Conservation (phyloP, 2,113 vertebrate genomes). For the Oncorhynchus masou region DNA sequence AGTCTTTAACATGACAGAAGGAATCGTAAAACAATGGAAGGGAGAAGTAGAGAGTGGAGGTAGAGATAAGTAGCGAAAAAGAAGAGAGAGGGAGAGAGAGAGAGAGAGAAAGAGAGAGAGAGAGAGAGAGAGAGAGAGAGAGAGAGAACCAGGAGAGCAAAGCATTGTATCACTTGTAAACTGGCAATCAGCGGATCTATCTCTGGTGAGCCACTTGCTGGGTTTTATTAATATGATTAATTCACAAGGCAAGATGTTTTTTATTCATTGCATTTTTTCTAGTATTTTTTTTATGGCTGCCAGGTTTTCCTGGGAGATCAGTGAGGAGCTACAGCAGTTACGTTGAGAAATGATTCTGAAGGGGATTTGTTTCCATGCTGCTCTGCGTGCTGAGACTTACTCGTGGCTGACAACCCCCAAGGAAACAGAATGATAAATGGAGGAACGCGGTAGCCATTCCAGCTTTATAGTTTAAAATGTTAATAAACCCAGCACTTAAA, state of each 20-base stretch:
- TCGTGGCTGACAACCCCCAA: background rate
- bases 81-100: background rate
- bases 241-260: slow-evolving; percentile 23
- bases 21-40: background rate
- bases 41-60: background rate
- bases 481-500: slow-evolving; percentile 24
- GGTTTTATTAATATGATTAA: slow-evolving; percentile 41
- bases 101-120: slow-evolving; percentile 24
- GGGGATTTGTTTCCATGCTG: slow-evolving; percentile 17
- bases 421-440: slow-evolving; percentile 23
- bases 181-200: slow-evolving; percentile 15
- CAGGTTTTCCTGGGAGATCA: background rate
- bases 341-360: slow-evolving; percentile 27
- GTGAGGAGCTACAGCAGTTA: background rate
- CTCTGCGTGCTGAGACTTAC: slow-evolving; percentile 1
- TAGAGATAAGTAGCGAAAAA: background rate
- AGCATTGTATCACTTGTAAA: background rate
- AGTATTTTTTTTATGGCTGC: background rate
- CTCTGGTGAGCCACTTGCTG: slow-evolving; percentile 13
- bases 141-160: slow-evolving; percentile 1
- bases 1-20: no score
- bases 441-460: slow-evolving; percentile 20
- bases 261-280: background rate
- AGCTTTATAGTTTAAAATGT: slow-evolving; percentile 20
- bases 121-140: slow-evolving; percentile 11